Conservation (phyloP, 2,888 invertebrate species). For the Pyrocoelia pectoralis region DNA sequence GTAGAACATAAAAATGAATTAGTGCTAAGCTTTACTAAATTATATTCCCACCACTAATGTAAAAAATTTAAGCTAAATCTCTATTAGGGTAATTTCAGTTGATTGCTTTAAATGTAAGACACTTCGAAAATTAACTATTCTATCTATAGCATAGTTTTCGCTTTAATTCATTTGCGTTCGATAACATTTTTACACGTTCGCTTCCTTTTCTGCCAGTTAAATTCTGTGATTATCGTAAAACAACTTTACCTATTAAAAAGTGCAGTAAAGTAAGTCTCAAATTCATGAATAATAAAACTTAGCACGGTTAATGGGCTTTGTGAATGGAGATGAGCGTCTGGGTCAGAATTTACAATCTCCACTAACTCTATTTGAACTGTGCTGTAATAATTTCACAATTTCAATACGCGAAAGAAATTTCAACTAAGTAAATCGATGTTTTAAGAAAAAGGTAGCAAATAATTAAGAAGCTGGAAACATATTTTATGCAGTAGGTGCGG, state of each 20-base stretch:
- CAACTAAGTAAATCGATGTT: background rate
- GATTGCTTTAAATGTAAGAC: too few species aligned
- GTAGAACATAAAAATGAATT: too few species aligned
- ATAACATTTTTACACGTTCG: slow-evolving; percentile 20
- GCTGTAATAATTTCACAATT: slow-evolving; percentile 17
- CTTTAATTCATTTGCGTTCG: background rate
- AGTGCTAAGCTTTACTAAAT: too few species aligned
- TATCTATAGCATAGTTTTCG: too few species aligned
- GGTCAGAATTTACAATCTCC: slow-evolving; percentile 24
- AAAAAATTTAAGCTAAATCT: too few species aligned
- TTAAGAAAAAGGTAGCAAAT: background rate
- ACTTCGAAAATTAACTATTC: too few species aligned
- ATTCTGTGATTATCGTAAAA: slow-evolving; percentile 41
- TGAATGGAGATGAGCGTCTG: slow-evolving; percentile 30
- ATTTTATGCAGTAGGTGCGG: background rate
- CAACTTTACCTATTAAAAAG: slow-evolving; percentile 37
- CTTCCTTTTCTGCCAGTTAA: slow-evolving; percentile 29
- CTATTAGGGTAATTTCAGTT: too few species aligned
- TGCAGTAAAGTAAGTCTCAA: slow-evolving; percentile 29
- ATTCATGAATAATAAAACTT: slow-evolving; percentile 42
- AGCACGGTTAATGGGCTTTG: slow-evolving; percentile 28
- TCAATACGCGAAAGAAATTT: background rate
- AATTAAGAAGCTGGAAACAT: slow-evolving; percentile 7
- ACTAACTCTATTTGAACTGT: slow-evolving; percentile 15
- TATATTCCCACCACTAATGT: too few species aligned